Percentiles rank a stretch among this genome's conserved stretches.
These are phyloP conservation scores for Pseudomyrmex cubaensis DNA, from an alignment of 1,140 invertebrate genomes.

Conservation along the genomic window DNA sequence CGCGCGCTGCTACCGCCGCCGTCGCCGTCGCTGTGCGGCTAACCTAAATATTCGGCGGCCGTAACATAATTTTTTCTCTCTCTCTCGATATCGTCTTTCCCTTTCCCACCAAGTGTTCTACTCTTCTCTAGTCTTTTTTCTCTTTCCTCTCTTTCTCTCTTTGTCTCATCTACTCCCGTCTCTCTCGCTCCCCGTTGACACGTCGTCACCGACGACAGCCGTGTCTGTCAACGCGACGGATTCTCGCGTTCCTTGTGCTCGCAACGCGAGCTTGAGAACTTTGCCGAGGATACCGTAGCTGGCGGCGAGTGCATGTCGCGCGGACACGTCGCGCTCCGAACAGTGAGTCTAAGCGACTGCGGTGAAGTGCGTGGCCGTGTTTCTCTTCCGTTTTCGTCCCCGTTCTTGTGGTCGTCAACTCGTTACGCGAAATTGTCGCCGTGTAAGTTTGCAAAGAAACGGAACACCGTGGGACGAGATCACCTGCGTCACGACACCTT, in stretches of 20 bases:
- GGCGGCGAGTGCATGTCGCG: constrained; percentile 46
- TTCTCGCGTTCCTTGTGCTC: not conserved
- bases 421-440: constrained; percentile 24
- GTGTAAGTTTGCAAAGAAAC: constrained; percentile 13
- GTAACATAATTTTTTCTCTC: constrained; percentile 65
- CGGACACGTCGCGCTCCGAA: constrained; percentile 39
- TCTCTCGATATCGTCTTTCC: constrained; percentile 16
- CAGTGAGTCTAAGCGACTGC: constrained; percentile 18
- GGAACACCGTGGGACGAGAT: constrained; percentile 44
- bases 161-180: not conserved
- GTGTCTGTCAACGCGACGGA: constrained; percentile 2
- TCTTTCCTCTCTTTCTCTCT: not conserved
- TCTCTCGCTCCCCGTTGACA: constrained; percentile 60
- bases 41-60: constrained; percentile 73
- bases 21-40: constrained; percentile 39
- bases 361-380: constrained; percentile 23
- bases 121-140: not conserved
- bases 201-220: constrained; percentile 68
- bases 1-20: constrained; percentile 5
- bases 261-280: not conserved
- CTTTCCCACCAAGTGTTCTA: not conserved
- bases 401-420: constrained; percentile 6
- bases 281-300: constrained; percentile 15
- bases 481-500: constrained; percentile 19
- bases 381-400: constrained; percentile 12